These are phyloP conservation scores for Peromyscus californicus DNA, from an alignment of 2,113 vertebrate species.

Conservation along the genomic window DNA sequence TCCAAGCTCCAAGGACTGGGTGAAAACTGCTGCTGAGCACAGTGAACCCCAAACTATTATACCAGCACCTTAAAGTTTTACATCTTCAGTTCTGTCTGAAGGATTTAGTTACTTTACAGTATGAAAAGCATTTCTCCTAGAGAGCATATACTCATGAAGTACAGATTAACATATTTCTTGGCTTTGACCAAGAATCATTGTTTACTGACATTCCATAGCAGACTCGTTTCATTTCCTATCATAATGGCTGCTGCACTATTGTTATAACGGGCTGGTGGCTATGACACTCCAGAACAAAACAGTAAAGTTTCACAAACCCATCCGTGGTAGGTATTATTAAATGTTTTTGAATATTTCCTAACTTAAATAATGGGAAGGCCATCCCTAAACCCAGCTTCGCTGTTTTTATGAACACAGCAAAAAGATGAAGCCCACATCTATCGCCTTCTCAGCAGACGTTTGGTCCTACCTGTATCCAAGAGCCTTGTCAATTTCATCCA, in stretches of 20 bases:
- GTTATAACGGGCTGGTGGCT: not conserved
- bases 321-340: not conserved
- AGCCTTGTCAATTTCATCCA: constrained; percentile 35
- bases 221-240: constrained; percentile 44
- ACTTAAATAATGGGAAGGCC: not conserved
- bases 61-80: not conserved
- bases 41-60: not conserved
- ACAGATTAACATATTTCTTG: constrained; percentile 4
- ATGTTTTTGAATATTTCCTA: not conserved
- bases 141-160: not conserved
- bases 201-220: not conserved
- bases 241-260: not conserved
- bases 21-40: not conserved
- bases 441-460: not conserved
- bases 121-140: not conserved
- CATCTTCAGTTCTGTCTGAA: constrained; percentile 46
- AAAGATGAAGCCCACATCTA: constrained; percentile 12
- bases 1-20: not conserved
- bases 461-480: constrained; percentile 22
- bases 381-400: constrained; percentile 2
- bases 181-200: constrained; percentile 36
- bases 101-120: constrained; percentile 34
- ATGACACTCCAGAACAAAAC: not conserved
- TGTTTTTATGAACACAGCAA: constrained; percentile 38
- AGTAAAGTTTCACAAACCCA: constrained; percentile 52